These are phyloP conservation scores for Calephelis perditalis DNA, from an alignment of 2,888 invertebrate species.

Conservation along the genomic window DNA sequence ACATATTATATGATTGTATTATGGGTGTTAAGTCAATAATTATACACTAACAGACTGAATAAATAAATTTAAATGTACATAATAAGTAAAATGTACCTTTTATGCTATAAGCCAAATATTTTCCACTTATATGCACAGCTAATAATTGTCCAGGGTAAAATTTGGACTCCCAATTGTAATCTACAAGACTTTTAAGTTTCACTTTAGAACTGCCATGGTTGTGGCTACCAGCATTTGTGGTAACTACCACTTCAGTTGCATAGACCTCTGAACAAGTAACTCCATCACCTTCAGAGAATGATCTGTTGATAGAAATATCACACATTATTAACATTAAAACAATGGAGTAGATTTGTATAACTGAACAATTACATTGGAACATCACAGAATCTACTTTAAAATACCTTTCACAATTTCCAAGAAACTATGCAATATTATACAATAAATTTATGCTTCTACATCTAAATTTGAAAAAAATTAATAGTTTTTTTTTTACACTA, in stretches of 20 bases:
- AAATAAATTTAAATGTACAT: neutral
- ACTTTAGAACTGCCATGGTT: constrained; percentile 93
- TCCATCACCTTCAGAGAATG: constrained; percentile 79
- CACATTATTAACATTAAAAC: neutral
- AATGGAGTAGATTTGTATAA: too few relatives aligned
- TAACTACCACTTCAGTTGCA: constrained; percentile 82
- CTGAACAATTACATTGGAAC: too few relatives aligned
- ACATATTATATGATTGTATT: too few relatives aligned
- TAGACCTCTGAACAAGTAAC: constrained; percentile 76
- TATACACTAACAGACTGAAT: too few relatives aligned
- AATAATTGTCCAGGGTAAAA: constrained; percentile 92
- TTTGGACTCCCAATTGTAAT: constrained; percentile 95
- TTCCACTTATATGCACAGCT: constrained; percentile 91
- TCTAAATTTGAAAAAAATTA: too few relatives aligned
- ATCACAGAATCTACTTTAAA: too few relatives aligned
- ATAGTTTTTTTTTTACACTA: too few relatives aligned
- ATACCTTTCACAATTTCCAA: too few relatives aligned
- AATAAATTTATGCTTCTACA: too few relatives aligned
- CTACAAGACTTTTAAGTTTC: constrained; percentile 92
- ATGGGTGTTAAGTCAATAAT: too few relatives aligned
- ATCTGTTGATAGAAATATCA: constrained; percentile 46
- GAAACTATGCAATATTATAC: too few relatives aligned
- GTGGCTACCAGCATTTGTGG: constrained; percentile 84
- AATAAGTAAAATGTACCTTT: constrained; percentile 80
- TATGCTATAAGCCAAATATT: constrained; percentile 93